A percentile compares a stretch with the other conserved stretches of the same genome.
phyloP scores from a whole-genome alignment of 2,113 vertebrate genomes.

The Hyaena hyaena region DNA sequence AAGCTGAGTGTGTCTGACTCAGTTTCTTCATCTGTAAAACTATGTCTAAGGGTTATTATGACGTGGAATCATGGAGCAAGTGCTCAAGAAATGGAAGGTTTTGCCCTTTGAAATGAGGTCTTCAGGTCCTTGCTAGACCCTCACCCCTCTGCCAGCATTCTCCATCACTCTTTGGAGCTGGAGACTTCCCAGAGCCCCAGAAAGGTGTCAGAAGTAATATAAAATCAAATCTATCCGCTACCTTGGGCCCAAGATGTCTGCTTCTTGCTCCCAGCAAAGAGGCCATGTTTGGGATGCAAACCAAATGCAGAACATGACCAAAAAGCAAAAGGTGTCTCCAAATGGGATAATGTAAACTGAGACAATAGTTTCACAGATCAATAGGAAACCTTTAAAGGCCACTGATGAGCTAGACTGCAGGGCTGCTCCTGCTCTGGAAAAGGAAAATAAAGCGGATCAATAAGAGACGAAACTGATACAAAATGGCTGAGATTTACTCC shows the following conservation, averaged over 20 bases:
- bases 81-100: not conserved
- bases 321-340: constrained; percentile 69
- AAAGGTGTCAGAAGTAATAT: not conserved
- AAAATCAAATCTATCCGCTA: constrained; percentile 4
- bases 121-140: not conserved
- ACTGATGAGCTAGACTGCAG: constrained; percentile 62
- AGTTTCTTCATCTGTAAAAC: not conserved
- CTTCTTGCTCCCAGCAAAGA: constrained; percentile 62
- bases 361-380: constrained; percentile 71
- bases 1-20: not conserved
- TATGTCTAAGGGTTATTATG: too few species aligned
- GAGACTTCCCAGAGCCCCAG: constrained; percentile 8
- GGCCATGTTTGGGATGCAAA: constrained; percentile 46
- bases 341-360: constrained; percentile 67
- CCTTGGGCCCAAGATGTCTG: constrained; percentile 32
- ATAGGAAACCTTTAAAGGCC: constrained; percentile 75
- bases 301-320: constrained; percentile 64
- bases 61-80: not conserved
- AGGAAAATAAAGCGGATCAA: constrained; percentile 75
- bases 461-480: constrained; percentile 74
- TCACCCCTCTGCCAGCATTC: not conserved
- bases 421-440: constrained; percentile 31
- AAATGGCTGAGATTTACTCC: constrained; percentile 63
- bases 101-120: not conserved
- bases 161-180: not conserved